Base-by-base conservation (phyloP, 2,797 vertebrate species). In the Lepus townsendii region DNA sequence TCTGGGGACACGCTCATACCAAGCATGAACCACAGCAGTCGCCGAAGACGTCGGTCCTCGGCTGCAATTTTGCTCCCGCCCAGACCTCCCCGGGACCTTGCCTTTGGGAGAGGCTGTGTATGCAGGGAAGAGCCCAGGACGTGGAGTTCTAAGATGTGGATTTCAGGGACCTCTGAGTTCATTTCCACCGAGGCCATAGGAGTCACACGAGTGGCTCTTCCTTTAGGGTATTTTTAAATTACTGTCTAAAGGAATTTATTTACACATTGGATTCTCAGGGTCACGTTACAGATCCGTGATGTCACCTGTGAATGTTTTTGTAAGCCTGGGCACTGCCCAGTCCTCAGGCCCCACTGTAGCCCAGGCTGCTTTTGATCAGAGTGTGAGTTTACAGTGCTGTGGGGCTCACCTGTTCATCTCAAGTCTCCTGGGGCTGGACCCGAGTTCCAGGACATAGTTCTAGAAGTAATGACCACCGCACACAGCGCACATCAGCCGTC, bases 381-480 rank as follows among this genome's bases (percentile, higher is more conserved):
- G 57, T 27, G 52, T n/a, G 22, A 50, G 14, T 52, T 50, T 35
- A 7, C 66, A n/a, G 54, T 57, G 62, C 22, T n/a, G 52, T 24
- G 85, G 84, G 38, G 13, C 2, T 65, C 42, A 0, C 69, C 54
- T 13, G 11, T 26, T 75, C 4, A 60, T 86, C 66, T 69, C 19
- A 63, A 69, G 20, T 12, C 27, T 78, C 26, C 69, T 63, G 5
- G 24, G 54, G 90, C 93, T 88, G 69, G 86, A 75, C 78, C 57
- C 54, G 32, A 30, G 84, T 78, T 60, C 65, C 42, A 78, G 75
- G 0, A 77, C 91, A 88, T 42, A 88, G 14, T 85, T 73, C n/a
- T 32, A 54, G 63, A 32, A 38, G n/a, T 20, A 17, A 27, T 65
- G 26, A 60, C 75, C 26, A 19, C 79, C 24, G 63, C 75, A 54